These are phyloP conservation scores for Actenoides lindsayi DNA, from an alignment of 2,113 vertebrate species.

Conservation along the genomic window DNA sequence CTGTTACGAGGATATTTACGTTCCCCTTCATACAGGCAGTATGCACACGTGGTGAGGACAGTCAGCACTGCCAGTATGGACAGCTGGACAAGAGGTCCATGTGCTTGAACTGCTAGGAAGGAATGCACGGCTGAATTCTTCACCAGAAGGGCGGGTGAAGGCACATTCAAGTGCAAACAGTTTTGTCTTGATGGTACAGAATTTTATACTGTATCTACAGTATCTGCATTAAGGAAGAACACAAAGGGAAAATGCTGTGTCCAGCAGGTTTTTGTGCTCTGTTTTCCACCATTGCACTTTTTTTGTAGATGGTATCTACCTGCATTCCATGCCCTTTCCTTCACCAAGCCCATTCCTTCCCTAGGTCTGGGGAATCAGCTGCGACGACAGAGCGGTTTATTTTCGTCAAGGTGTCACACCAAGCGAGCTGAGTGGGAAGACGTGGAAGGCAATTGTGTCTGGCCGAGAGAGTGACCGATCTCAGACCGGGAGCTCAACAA, in stretches of 20 bases:
- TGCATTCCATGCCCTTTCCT: not conserved
- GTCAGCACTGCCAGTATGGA: not conserved
- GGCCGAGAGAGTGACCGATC: slow-evolving; percentile 86
- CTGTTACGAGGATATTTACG: not conserved
- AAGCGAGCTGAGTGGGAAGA: slow-evolving; percentile 94
- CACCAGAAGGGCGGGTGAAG: not conserved
- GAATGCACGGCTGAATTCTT: not conserved
- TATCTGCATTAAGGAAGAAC: not conserved
- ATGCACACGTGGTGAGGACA: rapidly evolving
- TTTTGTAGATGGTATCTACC: not conserved
- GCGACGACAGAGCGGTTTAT: slow-evolving; percentile 86
- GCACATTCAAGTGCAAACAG: not conserved
- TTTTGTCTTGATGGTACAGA: not conserved
- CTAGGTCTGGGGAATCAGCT: slow-evolving; percentile 90
- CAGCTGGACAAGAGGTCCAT: not conserved
- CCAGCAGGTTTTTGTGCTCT: not conserved
- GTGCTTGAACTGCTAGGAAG: not conserved
- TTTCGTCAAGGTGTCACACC: slow-evolving; percentile 93
- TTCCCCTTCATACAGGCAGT: not conserved
- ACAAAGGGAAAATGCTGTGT: not conserved
- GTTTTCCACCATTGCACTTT: not conserved
- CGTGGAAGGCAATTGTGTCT: slow-evolving; percentile 86
- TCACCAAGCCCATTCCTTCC: not conserved
- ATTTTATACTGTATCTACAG: not conserved
- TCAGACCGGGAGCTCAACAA: slow-evolving; percentile 86